Conservation (phyloP, 2,797 vertebrate species). For the Buphagus erythrorhynchus region DNA sequence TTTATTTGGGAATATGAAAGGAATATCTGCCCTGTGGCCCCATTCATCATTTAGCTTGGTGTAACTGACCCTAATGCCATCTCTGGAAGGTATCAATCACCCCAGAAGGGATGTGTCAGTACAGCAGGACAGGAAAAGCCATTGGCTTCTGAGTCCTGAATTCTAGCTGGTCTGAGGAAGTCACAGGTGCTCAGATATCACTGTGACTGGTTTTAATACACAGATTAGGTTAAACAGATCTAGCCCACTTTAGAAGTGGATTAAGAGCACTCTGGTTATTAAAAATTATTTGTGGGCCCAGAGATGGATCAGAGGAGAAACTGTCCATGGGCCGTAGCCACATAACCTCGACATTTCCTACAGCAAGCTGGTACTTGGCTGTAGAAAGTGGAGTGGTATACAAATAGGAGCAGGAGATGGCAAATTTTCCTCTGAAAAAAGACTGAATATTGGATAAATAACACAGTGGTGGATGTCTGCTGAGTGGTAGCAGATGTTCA, state of each 20-base stretch:
- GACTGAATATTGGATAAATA: conserved; percentile 27
- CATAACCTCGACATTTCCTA: background rate
- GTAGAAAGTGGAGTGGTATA: background rate
- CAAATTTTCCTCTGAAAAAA: background rate
- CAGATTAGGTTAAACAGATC: conserved; percentile 50
- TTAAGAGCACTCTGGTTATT: conserved; percentile 36
- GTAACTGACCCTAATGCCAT: background rate
- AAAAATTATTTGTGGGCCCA: conserved; percentile 15
- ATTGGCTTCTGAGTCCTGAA: conserved; percentile 14
- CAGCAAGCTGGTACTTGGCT: background rate
- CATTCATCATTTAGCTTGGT: background rate
- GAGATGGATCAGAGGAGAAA: conserved; percentile 17
- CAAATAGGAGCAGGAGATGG: background rate
- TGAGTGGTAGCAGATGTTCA: conserved; percentile 15
- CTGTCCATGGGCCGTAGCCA: background rate
- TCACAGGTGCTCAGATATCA: conserved; percentile 57
- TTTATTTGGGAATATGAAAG: background rate
- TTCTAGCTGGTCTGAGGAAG: conserved; percentile 43
- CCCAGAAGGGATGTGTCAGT: background rate
- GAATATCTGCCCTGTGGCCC: background rate
- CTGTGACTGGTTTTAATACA: conserved; percentile 14
- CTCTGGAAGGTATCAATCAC: conserved; percentile 19
- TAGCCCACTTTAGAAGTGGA: conserved; percentile 3
- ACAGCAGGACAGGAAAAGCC: conserved; percentile 32
- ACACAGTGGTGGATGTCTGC: conserved; percentile 6